A percentile compares a stretch with the other conserved stretches of the same genome.
Conservation (phyloP, 2,113 vertebrate genomes). For the Myotis lucifugus region DNA sequence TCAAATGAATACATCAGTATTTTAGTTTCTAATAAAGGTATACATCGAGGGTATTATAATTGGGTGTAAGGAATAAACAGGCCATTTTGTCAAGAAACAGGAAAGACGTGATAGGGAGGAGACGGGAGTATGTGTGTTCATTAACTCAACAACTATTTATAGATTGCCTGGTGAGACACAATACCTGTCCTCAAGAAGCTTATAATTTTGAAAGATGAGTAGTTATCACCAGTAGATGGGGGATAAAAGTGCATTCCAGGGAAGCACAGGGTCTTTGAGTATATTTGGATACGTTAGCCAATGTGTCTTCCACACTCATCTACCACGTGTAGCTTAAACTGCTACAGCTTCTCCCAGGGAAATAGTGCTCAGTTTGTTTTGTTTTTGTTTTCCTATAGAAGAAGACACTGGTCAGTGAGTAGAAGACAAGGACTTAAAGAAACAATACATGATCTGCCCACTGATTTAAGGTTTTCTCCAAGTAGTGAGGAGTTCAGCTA, state of each 20-base stretch:
- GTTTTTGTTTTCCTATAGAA: background rate
- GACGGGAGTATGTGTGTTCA: background rate
- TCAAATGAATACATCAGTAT: background rate
- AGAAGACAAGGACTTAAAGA: background rate
- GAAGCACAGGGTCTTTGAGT: background rate
- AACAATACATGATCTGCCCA: background rate
- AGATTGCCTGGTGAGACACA: background rate
- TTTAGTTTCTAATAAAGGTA: background rate
- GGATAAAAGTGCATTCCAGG: background rate
- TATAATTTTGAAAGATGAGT: background rate
- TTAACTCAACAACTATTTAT: background rate
- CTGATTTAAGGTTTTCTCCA: background rate
- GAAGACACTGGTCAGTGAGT: background rate
- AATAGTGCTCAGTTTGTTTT: background rate
- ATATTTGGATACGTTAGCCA: background rate
- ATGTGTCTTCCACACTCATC: background rate
- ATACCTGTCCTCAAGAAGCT: background rate
- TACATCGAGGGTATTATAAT: background rate
- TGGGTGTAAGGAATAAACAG: background rate
- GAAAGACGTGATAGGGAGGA: background rate
- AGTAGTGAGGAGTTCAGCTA: background rate
- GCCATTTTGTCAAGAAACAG: background rate
- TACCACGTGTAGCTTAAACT: background rate
- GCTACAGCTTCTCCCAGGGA: background rate
- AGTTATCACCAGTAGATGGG: background rate